Evolutionary conservation across 2,888 invertebrate genomes (phyloP).

Genomic region (Branchipolynoe longqiensis): DNA sequence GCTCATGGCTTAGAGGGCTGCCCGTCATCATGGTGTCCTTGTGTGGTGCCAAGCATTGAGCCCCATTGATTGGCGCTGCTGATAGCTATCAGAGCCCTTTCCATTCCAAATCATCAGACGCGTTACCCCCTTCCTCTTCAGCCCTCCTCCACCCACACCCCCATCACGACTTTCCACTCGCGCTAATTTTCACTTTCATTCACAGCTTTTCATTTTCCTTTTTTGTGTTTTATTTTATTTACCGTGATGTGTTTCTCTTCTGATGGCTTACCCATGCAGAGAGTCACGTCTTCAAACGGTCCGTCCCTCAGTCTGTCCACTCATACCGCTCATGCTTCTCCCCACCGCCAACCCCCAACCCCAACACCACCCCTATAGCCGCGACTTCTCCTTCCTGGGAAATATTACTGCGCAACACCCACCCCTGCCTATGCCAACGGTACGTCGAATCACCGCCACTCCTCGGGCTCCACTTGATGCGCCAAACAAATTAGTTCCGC

Average conservation of each 20-base stretch:
- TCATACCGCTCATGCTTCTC: too few relatives aligned
- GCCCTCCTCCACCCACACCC: neutral
- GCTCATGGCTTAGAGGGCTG: too few relatives aligned
- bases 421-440: conserved; percentile 41
- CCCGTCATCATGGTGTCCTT: neutral
- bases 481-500: conserved; percentile 56
- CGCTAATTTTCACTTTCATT: too few relatives aligned
- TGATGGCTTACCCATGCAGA: too few relatives aligned
- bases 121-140: conserved; percentile 4
- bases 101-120: conserved; percentile 40
- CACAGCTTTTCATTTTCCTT: conserved; percentile 10
- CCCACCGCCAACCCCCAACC: too few relatives aligned
- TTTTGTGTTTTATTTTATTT: too few relatives aligned
- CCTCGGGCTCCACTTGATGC: conserved; percentile 44
- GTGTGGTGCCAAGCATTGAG: conserved; percentile 32
- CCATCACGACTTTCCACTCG: too few relatives aligned
- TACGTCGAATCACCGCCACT: conserved; percentile 43
- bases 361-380: too few relatives aligned
- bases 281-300: conserved; percentile 33
- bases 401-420: neutral
- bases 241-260: too few relatives aligned
- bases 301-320: neutral
- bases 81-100: conserved; percentile 40
- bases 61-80: conserved; percentile 29
- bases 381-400: too few relatives aligned